Base-by-base conservation (phyloP, 2,888 invertebrate species). In the Buathra laborator region DNA sequence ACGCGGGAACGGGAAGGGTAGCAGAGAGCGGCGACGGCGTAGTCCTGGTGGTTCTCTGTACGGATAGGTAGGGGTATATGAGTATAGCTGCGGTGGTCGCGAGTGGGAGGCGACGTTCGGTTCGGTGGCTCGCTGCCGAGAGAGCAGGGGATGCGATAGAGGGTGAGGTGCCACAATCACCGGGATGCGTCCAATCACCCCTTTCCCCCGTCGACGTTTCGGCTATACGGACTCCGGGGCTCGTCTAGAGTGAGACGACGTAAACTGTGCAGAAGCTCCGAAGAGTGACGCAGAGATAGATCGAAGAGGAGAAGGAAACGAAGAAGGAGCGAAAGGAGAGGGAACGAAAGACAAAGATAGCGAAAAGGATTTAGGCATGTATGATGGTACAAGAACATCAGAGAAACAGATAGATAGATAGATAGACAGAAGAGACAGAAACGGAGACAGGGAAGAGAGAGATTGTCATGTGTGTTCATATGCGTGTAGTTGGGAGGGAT, bases 181-280 rank as follows among this genome's bases (percentile, higher is more conserved):
- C 93, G 92, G 91, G 93, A 93, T 93, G 93, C 93, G 92, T 93
- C 93, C 93, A 93, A 93, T 93, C 93, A 93, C 92, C 90, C 91
- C 87, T 91, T 89, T 90, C 89, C 88, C 89, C 88, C 83, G 88
- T 87, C 87, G 89, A 86, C 84, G 89, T 91, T 91, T 91, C 88
- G 90, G 89, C 86, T 86, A 87, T 87, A 85, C 88, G 87, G 85
- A 87, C 82, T 81, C 56, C 51, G 75, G 37, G 14, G 46, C 59
- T 70, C 24, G 53, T 9, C 19, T 24, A 37, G 67, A 78, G 67
- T 46, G 82, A 85, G 81, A 79, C 75, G 68, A 71, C 62, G 56
- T 76, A 64, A 56, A 77, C 68, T 44, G 64, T 59, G 74, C 44
- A 59, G 83, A 71, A 86, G 78, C 67, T 62, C 83, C 86, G 85